Percentiles rank a stretch among this genome's conserved stretches.
Conservation (phyloP, 2,113 vertebrate species). For the Dinomys branickii region DNA sequence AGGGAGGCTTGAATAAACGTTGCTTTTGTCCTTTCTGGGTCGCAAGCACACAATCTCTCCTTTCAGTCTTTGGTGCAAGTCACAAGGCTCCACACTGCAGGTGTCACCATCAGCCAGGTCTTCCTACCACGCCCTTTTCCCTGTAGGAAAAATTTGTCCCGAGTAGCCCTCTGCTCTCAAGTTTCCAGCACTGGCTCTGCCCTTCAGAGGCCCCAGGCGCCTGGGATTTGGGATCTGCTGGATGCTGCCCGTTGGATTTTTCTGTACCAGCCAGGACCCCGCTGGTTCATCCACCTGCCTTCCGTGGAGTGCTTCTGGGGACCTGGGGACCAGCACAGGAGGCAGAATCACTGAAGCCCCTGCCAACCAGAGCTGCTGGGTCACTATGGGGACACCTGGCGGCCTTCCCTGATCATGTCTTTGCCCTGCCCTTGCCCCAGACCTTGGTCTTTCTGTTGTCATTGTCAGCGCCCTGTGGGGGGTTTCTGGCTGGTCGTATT, state of each 20-base stretch:
- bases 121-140: background rate
- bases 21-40: background rate
- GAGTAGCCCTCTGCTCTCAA: too few species aligned
- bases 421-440: background rate
- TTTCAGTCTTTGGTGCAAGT: background rate
- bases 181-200: accelerated
- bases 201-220: background rate
- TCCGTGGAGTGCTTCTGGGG: background rate
- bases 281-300: too few species aligned
- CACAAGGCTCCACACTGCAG: background rate
- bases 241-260: background rate
- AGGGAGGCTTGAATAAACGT: background rate
- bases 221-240: background rate
- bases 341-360: background rate
- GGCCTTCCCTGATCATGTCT: background rate
- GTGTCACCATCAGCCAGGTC: background rate
- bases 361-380: background rate
- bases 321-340: accelerated
- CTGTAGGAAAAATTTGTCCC: background rate
- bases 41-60: background rate
- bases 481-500: background rate
- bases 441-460: background rate
- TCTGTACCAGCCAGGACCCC: background rate
- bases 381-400: background rate
- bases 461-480: background rate